Conservation (phyloP, 2,888 invertebrate species). For the Celastrina argiolus region DNA sequence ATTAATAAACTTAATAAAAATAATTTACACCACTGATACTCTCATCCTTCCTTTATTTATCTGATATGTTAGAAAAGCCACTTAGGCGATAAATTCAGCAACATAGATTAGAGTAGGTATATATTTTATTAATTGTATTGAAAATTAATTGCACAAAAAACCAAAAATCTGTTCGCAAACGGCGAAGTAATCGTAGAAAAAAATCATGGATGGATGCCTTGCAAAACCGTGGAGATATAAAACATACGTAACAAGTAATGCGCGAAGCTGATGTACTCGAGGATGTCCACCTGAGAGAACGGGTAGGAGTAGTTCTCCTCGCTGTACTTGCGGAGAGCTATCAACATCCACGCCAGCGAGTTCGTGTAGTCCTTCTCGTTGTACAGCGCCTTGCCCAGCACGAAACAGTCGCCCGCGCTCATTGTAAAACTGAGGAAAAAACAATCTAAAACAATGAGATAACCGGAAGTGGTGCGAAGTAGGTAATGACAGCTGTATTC, state of each 20-base stretch:
- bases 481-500: too few relatives aligned
- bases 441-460: background rate
- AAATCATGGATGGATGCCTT: too few relatives aligned
- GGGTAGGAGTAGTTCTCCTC: constrained; percentile 78
- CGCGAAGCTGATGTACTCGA: constrained; percentile 97
- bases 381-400: constrained; percentile 95
- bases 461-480: background rate
- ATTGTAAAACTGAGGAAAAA: constrained; percentile 74
- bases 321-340: constrained; percentile 87
- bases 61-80: too few relatives aligned
- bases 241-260: constrained; percentile 89
- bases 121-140: too few relatives aligned
- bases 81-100: too few relatives aligned
- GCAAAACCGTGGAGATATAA: background rate
- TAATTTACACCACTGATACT: too few relatives aligned
- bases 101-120: too few relatives aligned
- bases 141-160: too few relatives aligned
- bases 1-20: too few relatives aligned
- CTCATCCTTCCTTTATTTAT: too few relatives aligned
- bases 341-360: constrained; percentile 96
- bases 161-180: too few relatives aligned
- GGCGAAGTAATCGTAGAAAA: too few relatives aligned
- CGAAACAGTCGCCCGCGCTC: constrained; percentile 95
- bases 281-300: constrained; percentile 86
- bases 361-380: constrained; percentile 95